Base-by-base conservation (phyloP, 1,140 invertebrate genomes). In the Drosophila teissieri region DNA sequence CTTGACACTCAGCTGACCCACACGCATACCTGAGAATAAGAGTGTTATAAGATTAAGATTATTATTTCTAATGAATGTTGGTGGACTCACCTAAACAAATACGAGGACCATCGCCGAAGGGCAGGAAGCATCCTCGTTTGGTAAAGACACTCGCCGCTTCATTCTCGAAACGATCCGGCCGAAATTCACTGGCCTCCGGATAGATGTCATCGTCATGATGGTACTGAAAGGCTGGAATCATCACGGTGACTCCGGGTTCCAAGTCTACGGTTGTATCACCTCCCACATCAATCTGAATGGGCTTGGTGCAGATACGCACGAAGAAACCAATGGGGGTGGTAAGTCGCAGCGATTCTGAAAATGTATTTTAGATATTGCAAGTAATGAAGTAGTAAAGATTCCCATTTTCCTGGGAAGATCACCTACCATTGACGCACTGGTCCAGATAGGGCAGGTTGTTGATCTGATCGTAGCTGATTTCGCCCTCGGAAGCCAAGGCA, bases 101-200 rank as follows among this genome's bases (percentile, higher is more conserved):
- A 39, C 95, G 85, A 0, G 94, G 94, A 19, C 95, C 95, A 64
- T 94, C 94, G 1, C 95, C 94, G 73, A 96, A 96, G 3, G 95
- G 94, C 51, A 95, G 74, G 1, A 84, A 70, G 4, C 68, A 62
- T 6, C 91, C 88, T 6, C 70, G 76, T 17, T 91, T 90, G 36
- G 37, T 82, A 0, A 81, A 63, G 15, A 53, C 73, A 52, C 53
- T 80, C 1, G 56, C 77, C 7, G 68, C 67, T 7, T 57, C 82
- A 56, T 94, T 93, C 5, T 73, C 83, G 76, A 95, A 96, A 51
- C 95, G 84, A 39, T 95, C 94, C 0, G 95, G 95, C 72, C 93
- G 91, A 63, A 94, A 96, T 14, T 68, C 77, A 14, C 94, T 93
- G 3, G 95, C 95, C 57, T 95, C 92, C 6, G 94, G 92, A 67